These are phyloP conservation scores for Drosophila parthenogenetica DNA, from an alignment of 2,888 invertebrate genomes.

Conservation along the genomic window DNA sequence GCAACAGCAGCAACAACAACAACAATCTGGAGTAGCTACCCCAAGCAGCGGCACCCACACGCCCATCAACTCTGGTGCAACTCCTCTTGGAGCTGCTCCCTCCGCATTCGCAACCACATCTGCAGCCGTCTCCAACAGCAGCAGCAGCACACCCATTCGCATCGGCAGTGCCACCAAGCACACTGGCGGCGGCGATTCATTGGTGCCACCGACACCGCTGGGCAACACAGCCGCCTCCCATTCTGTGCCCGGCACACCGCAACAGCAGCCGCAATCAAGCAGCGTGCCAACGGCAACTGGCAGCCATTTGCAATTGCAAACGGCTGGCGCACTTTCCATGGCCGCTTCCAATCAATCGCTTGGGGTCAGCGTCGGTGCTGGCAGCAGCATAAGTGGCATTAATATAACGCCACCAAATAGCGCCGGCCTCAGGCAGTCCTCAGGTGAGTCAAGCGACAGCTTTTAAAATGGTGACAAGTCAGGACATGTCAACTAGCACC, in stretches of 20 bases:
- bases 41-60: conserved; percentile 45
- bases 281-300: conserved; percentile 72
- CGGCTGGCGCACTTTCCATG: conserved; percentile 65
- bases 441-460: conserved; percentile 71
- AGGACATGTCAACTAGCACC: conserved; percentile 29
- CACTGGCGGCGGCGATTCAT: conserved; percentile 62
- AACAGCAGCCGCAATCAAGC: conserved; percentile 64
- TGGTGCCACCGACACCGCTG: conserved; percentile 47
- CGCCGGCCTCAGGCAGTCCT: conserved; percentile 80
- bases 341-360: conserved; percentile 78
- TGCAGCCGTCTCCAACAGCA: conserved; percentile 56
- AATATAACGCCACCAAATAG: conserved; percentile 83
- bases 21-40: conserved; percentile 26
- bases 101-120: conserved; percentile 47
- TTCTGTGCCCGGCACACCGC: conserved; percentile 63
- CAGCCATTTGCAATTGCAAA: conserved; percentile 75
- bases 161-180: conserved; percentile 75
- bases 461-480: conserved; percentile 2
- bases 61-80: conserved; percentile 36
- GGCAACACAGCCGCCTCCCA: conserved; percentile 38
- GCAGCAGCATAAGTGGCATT: conserved; percentile 68
- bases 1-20: conserved; percentile 55
- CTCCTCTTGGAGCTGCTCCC: conserved; percentile 18
- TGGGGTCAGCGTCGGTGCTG: conserved; percentile 60
- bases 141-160: conserved; percentile 82